A percentile compares a stretch with the other conserved stretches of the same genome.
These are phyloP conservation scores for Sinella curviseta DNA, from an alignment of 1,140 invertebrate genomes.

Conservation along the genomic window DNA sequence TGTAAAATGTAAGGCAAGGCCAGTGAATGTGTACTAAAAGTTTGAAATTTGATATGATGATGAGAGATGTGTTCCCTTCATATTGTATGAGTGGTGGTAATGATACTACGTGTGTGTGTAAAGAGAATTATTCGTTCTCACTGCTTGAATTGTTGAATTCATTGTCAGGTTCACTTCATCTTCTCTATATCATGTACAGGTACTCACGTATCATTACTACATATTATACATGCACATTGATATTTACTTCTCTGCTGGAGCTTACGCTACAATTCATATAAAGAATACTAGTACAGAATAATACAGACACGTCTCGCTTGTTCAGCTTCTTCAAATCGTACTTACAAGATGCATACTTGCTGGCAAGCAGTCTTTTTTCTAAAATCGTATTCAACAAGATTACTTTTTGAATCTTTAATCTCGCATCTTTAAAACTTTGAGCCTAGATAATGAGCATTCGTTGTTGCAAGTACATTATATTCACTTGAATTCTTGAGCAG, in stretches of 20 bases:
- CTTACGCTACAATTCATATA: background rate
- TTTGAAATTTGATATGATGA: background rate
- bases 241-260: background rate
- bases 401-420: no score
- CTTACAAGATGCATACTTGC: no score
- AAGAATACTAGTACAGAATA: background rate
- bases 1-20: background rate
- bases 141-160: background rate
- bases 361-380: no score
- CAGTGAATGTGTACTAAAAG: background rate
- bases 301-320: background rate
- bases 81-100: no score
- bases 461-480: background rate
- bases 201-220: background rate
- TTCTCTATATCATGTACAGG: background rate
- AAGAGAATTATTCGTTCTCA: background rate
- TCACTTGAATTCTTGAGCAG: background rate
- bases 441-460: background rate
- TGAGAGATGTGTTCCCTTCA: background rate
- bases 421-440: background rate
- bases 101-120: background rate
- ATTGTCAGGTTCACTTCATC: conserved; percentile 13
- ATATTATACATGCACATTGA: background rate
- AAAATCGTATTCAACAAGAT: no score
- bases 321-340: background rate